Evolutionary conservation across 2,888 invertebrate genomes (phyloP).

Genomic region (Cosmorhoe ocellata): DNA sequence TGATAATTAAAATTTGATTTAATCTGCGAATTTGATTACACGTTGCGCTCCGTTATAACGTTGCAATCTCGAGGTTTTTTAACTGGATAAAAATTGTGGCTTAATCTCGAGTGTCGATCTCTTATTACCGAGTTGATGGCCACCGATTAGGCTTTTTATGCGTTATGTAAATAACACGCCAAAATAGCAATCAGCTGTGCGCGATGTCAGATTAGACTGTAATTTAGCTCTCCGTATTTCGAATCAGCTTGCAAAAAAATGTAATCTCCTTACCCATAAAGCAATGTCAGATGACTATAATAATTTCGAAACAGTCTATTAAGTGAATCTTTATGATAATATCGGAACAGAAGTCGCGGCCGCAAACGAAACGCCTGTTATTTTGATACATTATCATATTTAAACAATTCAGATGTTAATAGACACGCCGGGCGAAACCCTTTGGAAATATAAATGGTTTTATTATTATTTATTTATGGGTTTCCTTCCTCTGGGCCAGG

Average conservation of each 20-base stretch:
- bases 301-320: constrained; percentile 80
- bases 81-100: constrained; percentile 47
- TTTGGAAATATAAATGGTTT: constrained; percentile 82
- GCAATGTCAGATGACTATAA: constrained; percentile 73
- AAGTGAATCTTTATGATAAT: constrained; percentile 82
- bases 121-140: constrained; percentile 53
- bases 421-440: constrained; percentile 81
- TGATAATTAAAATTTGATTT: constrained; percentile 72
- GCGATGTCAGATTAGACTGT: constrained; percentile 33
- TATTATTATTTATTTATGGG: constrained; percentile 83
- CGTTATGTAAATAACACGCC: constrained; percentile 38
- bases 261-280: constrained; percentile 67
- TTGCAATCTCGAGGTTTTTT: constrained; percentile 51
- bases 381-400: constrained; percentile 83
- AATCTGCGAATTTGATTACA: constrained; percentile 67
- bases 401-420: constrained; percentile 83
- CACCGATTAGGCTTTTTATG: constrained; percentile 48
- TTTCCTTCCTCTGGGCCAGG: constrained; percentile 77
- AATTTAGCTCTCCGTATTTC: constrained; percentile 49
- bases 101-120: constrained; percentile 55
- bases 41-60: constrained; percentile 55
- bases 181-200: constrained; percentile 33
- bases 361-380: constrained; percentile 75
- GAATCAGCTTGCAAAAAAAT: constrained; percentile 51
- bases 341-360: constrained; percentile 78